These are phyloP conservation scores for Regulus satrapa DNA, from an alignment of 2,113 vertebrate genomes.

Conservation along the genomic window DNA sequence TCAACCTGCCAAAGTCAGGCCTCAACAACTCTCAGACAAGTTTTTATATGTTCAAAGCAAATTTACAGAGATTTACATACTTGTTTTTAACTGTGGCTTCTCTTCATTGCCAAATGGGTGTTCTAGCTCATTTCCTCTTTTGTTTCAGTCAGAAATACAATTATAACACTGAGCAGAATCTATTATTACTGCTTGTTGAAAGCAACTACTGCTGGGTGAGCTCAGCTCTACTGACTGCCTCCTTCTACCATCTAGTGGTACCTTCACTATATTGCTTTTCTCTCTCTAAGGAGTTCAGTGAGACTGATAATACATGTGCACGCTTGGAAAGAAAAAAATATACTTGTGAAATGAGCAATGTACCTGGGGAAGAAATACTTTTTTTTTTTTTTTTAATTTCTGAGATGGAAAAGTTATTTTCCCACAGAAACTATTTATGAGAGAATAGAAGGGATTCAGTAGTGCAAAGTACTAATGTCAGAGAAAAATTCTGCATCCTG, in stretches of 20 bases:
- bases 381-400: not conserved
- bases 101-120: not conserved
- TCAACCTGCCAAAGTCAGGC: not conserved
- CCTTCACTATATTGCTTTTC: not conserved
- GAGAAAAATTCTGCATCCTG: not conserved
- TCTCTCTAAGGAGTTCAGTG: not conserved
- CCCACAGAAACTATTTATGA: not conserved
- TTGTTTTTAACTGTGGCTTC: not conserved
- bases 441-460: not conserved
- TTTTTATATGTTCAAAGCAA: not conserved
- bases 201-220: not conserved
- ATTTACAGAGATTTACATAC: conserved; percentile 13
- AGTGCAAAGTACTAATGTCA: not conserved
- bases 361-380: not conserved
- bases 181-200: not conserved
- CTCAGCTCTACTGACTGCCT: not conserved
- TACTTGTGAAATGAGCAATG: not conserved
- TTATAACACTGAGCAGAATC: not conserved
- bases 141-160: not conserved
- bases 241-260: conserved; percentile 68
- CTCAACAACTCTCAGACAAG: not conserved
- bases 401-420: not conserved
- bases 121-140: conserved; percentile 36
- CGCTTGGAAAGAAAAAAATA: not conserved
- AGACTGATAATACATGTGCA: not conserved